phyloP scores from a whole-genome alignment of 2,888 invertebrate genomes.

The Acanthoscelides obtectus region DNA sequence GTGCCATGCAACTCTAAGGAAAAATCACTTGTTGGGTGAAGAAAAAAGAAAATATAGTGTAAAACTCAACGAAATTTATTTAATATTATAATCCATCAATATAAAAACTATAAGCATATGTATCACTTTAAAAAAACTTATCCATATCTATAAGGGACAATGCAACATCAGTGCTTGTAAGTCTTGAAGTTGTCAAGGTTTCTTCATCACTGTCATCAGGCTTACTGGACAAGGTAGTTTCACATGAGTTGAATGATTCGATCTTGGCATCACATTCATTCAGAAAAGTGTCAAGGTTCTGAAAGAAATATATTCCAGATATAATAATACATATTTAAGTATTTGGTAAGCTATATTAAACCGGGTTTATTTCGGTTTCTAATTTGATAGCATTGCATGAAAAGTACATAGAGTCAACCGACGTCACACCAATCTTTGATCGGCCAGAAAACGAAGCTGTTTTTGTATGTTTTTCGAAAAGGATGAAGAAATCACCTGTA shows the following conservation, averaged over 20 bases:
- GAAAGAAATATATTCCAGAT: constrained; percentile 23
- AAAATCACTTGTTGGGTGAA: too few species aligned
- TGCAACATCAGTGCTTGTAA: constrained; percentile 38
- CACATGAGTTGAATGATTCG: constrained; percentile 7
- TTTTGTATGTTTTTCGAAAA: too few species aligned
- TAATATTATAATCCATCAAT: too few species aligned
- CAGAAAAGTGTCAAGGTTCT: constrained; percentile 32
- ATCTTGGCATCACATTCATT: constrained; percentile 34
- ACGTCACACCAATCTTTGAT: too few species aligned
- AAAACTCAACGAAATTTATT: not conserved
- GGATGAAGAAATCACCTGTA: constrained; percentile 28
- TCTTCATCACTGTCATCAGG: constrained; percentile 32
- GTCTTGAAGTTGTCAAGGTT: constrained; percentile 28
- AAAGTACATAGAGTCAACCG: too few species aligned
- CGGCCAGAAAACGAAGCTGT: too few species aligned
- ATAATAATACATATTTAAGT: too few species aligned
- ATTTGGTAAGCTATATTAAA: not conserved
- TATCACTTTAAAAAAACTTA: constrained; percentile 23
- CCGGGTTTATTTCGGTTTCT: too few species aligned
- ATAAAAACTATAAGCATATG: too few species aligned
- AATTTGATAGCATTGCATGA: too few species aligned
- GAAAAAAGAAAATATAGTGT: not conserved
- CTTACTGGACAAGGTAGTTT: constrained; percentile 7
- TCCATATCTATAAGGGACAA: constrained; percentile 40
- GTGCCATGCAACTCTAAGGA: too few species aligned